Percentiles rank a stretch among this genome's conserved stretches.
Evolutionary conservation across 2,888 invertebrate genomes (phyloP).

Genomic region (Operophtera brumata): DNA sequence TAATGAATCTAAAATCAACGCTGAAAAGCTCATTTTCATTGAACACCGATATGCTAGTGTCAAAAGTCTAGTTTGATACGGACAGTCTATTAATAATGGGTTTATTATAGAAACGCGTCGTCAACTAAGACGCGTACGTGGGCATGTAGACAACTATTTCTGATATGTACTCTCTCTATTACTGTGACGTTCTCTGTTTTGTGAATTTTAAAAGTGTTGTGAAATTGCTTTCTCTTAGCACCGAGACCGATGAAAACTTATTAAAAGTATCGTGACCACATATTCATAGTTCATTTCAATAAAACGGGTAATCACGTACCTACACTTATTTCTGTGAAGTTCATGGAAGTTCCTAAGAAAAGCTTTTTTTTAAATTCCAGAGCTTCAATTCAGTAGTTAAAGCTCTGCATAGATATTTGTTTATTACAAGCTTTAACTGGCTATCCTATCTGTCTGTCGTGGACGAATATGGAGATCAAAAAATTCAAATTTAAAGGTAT

Average conservation of each 20-base stretch:
- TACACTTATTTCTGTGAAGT: too few species aligned
- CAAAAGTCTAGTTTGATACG: conserved; percentile 17
- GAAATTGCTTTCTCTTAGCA: conserved; percentile 17
- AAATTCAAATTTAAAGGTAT: too few species aligned
- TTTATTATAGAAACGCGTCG: conserved; percentile 41
- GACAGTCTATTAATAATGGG: conserved; percentile 46
- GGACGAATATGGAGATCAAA: too few species aligned
- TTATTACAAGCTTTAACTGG: too few species aligned
- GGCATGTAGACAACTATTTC: conserved; percentile 39
- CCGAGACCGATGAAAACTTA: conserved; percentile 3
- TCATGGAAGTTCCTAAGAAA: too few species aligned
- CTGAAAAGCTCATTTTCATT: conserved; percentile 7
- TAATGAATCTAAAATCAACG: conserved; percentile 1
- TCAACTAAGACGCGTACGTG: conserved; percentile 43
- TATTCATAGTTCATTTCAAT: too few species aligned
- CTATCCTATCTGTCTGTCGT: too few species aligned
- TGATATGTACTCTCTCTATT: conserved; percentile 31
- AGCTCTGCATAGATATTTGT: too few species aligned
- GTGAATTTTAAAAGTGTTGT: conserved; percentile 26
- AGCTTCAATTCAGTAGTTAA: too few species aligned
- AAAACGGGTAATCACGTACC: too few species aligned
- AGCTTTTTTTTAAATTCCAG: too few species aligned
- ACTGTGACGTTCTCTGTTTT: conserved; percentile 28
- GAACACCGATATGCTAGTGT: conserved; percentile 3
- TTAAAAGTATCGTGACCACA: conserved; percentile 5